phyloP scores from a whole-genome alignment of 2,797 vertebrate species.

The Eulemur coronatus region DNA sequence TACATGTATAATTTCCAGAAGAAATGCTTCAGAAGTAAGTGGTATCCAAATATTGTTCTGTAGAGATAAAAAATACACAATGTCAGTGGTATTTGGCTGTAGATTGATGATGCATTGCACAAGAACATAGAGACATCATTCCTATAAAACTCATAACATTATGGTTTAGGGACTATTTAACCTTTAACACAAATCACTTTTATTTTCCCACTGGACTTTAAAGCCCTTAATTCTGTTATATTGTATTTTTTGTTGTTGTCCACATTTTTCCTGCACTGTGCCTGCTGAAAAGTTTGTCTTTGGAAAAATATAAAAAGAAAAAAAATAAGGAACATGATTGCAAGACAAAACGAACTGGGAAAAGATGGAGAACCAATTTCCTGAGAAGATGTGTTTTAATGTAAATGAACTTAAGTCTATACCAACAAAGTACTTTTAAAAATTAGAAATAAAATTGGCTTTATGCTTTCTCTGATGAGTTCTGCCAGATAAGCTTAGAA shows the following conservation, averaged over 20 bases:
- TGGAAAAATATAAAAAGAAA: slow-evolving; percentile 24
- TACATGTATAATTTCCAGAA: slow-evolving; percentile 81
- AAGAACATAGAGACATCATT: slow-evolving; percentile 77
- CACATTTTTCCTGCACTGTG: not conserved
- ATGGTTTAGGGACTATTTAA: slow-evolving; percentile 84
- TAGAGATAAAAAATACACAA: slow-evolving; percentile 80
- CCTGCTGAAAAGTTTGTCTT: slow-evolving; percentile 49
- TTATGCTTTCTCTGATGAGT: not conserved
- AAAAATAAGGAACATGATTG: slow-evolving; percentile 53
- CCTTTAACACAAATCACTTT: slow-evolving; percentile 85
- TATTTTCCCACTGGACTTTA: slow-evolving; percentile 77
- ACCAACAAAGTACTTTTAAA: slow-evolving; percentile 30
- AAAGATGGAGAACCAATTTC: slow-evolving; percentile 31
- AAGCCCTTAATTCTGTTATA: slow-evolving; percentile 68
- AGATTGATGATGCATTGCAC: slow-evolving; percentile 79
- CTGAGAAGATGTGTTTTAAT: slow-evolving; percentile 63
- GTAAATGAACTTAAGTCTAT: slow-evolving; percentile 69
- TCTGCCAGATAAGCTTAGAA: not conserved
- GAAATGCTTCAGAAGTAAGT: slow-evolving; percentile 78
- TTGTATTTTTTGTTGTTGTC: slow-evolving; percentile 62
- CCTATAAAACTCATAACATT: slow-evolving; percentile 79
- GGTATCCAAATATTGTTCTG: slow-evolving; percentile 81
- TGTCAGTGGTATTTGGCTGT: slow-evolving; percentile 76
- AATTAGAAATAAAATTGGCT: slow-evolving; percentile 32
- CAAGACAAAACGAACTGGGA: slow-evolving; percentile 48